Percentiles rank a stretch among this genome's conserved stretches.
Conservation (phyloP, 2,888 invertebrate genomes). For the Euproctis similis region DNA sequence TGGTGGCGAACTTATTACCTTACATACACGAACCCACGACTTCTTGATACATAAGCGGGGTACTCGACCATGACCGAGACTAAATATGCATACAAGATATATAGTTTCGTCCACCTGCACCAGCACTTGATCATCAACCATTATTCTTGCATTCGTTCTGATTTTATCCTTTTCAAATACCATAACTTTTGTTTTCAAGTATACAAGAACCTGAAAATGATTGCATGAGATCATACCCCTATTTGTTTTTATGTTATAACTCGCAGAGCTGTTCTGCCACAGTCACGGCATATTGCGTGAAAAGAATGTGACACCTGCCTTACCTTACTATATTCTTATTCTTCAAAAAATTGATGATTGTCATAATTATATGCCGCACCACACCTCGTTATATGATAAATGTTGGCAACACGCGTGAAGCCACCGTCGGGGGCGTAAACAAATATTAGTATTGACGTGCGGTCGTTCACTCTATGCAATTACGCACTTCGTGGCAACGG, state of each 20-base stretch:
- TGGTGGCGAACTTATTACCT: no score
- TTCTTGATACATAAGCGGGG: no score
- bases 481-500: slow-evolving; percentile 20
- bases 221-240: slow-evolving; percentile 11
- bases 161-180: no score
- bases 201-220: no score
- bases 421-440: slow-evolving; percentile 55
- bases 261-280: slow-evolving; percentile 4
- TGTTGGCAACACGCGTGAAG: slow-evolving; percentile 36
- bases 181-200: no score
- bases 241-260: slow-evolving; percentile 13
- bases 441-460: slow-evolving; percentile 64
- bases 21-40: no score
- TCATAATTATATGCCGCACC: slow-evolving; percentile 49
- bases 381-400: slow-evolving; percentile 52
- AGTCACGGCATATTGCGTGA: slow-evolving; percentile 20
- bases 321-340: no score
- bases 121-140: no score
- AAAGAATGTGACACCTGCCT: slow-evolving; percentile 45
- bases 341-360: slow-evolving; percentile 37
- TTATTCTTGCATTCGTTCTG: no score
- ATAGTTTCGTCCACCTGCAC: no score
- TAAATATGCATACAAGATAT: no score
- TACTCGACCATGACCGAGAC: no score
- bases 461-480: slow-evolving; percentile 44